phyloP scores from a whole-genome alignment of 2,113 vertebrate genomes.

The Scalopus aquaticus region DNA sequence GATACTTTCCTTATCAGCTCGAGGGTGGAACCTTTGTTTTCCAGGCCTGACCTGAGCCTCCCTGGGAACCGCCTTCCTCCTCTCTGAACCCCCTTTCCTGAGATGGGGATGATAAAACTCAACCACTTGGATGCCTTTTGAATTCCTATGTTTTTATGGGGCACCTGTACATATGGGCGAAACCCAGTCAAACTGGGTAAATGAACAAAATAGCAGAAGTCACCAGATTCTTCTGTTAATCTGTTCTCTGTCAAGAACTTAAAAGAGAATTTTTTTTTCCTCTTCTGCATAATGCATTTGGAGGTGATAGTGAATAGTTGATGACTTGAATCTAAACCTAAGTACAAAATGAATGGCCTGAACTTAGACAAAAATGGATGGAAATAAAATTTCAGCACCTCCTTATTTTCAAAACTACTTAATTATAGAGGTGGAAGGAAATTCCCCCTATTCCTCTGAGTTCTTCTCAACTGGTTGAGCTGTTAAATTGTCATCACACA shows the following conservation, averaged over 20 bases:
- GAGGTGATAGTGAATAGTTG: neutral
- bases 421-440: neutral
- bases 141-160: neutral
- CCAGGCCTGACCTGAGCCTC: neutral
- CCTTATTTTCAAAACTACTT: neutral
- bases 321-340: neutral
- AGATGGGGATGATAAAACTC: neutral
- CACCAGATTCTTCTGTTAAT: neutral
- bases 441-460: neutral
- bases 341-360: neutral
- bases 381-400: neutral
- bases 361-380: neutral
- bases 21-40: neutral
- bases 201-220: too few relatives aligned
- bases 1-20: neutral
- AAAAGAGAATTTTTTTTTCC: neutral
- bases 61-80: neutral
- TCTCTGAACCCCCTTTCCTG: neutral
- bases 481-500: neutral
- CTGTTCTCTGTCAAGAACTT: neutral
- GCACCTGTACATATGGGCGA: neutral
- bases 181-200: too few relatives aligned
- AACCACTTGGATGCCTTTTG: neutral
- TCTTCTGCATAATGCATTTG: neutral
- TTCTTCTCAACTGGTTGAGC: neutral